phyloP scores from a whole-genome alignment of 2,888 invertebrate species.

The Apotomis betuletana region DNA sequence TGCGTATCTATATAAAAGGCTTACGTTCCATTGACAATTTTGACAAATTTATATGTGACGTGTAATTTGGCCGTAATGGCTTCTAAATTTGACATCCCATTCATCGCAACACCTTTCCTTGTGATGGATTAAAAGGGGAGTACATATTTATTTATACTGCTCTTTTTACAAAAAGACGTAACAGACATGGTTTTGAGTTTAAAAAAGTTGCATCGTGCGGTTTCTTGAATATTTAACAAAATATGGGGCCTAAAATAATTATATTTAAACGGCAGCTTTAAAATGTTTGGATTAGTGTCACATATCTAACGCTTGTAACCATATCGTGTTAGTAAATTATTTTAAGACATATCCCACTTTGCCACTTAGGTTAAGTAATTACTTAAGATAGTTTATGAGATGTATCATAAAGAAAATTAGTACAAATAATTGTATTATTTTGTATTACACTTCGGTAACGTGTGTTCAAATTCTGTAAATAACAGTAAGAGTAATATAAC shows the following conservation, averaged over 20 bases:
- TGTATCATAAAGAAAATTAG: slow-evolving; percentile 55
- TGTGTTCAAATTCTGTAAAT: slow-evolving; percentile 67
- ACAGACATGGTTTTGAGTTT: neutral
- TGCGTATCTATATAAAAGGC: slow-evolving; percentile 57
- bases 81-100: slow-evolving; percentile 60
- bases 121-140: slow-evolving; percentile 54
- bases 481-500: slow-evolving; percentile 46
- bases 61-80: slow-evolving; percentile 68
- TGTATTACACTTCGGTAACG: slow-evolving; percentile 54
- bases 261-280: slow-evolving; percentile 65
- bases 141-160: slow-evolving; percentile 45
- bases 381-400: slow-evolving; percentile 44
- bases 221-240: slow-evolving; percentile 44
- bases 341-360: slow-evolving; percentile 76
- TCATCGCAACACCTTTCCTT: slow-evolving; percentile 64
- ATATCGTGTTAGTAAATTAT: slow-evolving; percentile 58
- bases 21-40: slow-evolving; percentile 54
- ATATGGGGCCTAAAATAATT: slow-evolving; percentile 52
- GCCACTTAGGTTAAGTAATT: slow-evolving; percentile 64
- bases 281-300: slow-evolving; percentile 57
- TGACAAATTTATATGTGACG: slow-evolving; percentile 62
- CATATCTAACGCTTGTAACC: slow-evolving; percentile 56
- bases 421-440: slow-evolving; percentile 64
- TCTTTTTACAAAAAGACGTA: neutral
- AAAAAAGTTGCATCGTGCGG: neutral